A percentile compares a stretch with the other conserved stretches of the same genome.
phyloP scores from a whole-genome alignment of 2,888 invertebrate species.

The Cenopis cana region DNA sequence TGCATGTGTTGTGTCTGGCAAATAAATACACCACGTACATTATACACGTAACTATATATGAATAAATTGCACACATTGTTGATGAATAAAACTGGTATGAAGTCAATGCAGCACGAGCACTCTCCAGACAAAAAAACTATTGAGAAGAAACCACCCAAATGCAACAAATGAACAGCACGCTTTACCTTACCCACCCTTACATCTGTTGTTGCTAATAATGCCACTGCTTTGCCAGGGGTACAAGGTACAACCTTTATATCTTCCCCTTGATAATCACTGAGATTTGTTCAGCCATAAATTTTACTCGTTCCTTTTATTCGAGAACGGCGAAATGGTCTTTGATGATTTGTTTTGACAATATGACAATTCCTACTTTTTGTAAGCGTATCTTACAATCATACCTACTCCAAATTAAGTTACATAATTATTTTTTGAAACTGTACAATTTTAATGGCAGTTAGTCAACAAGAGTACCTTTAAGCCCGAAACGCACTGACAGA shows the following conservation, averaged over 20 bases:
- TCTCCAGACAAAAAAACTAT: neutral
- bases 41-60: neutral
- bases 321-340: conserved; percentile 7
- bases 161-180: conserved; percentile 4
- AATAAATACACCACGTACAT: too few species aligned
- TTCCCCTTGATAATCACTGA: conserved; percentile 28
- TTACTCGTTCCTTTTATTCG: conserved; percentile 18
- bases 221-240: conserved; percentile 10
- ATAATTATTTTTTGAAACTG: too few species aligned
- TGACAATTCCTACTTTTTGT: too few species aligned
- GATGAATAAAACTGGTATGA: neutral
- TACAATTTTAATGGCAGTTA: too few species aligned
- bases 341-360: neutral
- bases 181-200: conserved; percentile 20
- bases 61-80: neutral
- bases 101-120: neutral
- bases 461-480: too few species aligned
- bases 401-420: too few species aligned
- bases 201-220: conserved; percentile 35
- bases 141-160: neutral
- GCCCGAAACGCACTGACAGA: too few species aligned
- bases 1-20: neutral
- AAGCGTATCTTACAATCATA: too few species aligned
- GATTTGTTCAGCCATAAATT: conserved; percentile 15
- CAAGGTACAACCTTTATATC: conserved; percentile 12